Evolutionary conservation across 2,113 vertebrate genomes (phyloP).

Genomic region (Bujurquina vittata): DNA sequence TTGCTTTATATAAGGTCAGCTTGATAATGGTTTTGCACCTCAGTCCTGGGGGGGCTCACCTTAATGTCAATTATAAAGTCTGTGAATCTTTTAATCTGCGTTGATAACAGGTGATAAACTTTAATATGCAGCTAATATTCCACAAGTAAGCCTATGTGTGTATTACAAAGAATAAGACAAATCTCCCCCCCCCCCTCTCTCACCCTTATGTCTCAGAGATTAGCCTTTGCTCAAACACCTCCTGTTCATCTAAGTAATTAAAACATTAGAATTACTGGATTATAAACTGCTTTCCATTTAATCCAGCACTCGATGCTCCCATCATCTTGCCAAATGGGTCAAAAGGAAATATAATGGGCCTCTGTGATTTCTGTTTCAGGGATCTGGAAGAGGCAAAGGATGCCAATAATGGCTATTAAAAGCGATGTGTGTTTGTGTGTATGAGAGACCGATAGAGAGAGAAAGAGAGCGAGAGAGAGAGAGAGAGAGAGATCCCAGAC

Average conservation of each 20-base stretch:
- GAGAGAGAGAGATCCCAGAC: conserved; percentile 46
- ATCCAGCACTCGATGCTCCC: conserved; percentile 71
- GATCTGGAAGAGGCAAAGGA: conserved; percentile 75
- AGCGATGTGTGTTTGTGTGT: conserved; percentile 58
- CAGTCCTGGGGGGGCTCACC: conserved; percentile 20
- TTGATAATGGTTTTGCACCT: conserved; percentile 37
- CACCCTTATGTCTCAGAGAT: conserved; percentile 78
- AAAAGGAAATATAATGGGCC: conserved; percentile 77
- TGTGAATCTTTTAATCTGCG: conserved; percentile 73
- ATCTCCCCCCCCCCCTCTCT: conserved; percentile 34
- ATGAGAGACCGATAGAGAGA: conserved; percentile 22
- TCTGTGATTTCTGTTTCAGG: conserved; percentile 78
- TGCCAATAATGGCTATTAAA: conserved; percentile 79
- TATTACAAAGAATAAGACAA: conserved; percentile 61
- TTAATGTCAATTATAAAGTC: conserved; percentile 49
- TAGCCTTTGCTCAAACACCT: conserved; percentile 80
- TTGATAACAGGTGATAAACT: conserved; percentile 72
- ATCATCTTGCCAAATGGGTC: conserved; percentile 78
- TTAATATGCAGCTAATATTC: conserved; percentile 66
- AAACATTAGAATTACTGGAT: conserved; percentile 81
- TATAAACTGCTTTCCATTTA: conserved; percentile 78
- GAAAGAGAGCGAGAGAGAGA: conserved; percentile 2
- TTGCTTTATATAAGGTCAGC: not conserved
- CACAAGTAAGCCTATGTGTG: conserved; percentile 53
- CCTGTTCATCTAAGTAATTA: conserved; percentile 84